Evolutionary conservation across 2,797 vertebrate genomes (phyloP).

Genomic region (Falco cherrug): DNA sequence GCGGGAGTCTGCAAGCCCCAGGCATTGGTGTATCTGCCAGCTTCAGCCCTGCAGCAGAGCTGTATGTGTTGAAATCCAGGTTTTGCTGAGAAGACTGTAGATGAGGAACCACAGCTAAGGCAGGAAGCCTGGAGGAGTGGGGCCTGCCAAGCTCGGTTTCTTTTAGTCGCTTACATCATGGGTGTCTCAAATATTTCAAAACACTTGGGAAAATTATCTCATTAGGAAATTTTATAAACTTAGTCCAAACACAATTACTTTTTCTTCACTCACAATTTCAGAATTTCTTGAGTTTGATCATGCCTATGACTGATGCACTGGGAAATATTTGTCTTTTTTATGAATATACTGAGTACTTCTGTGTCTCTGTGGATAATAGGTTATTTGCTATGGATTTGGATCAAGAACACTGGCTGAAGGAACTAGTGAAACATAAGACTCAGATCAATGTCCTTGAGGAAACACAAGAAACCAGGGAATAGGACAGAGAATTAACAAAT

Average conservation of each 20-base stretch:
- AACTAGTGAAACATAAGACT: constrained; percentile 1
- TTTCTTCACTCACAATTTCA: constrained; percentile 36
- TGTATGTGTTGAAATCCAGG: background rate
- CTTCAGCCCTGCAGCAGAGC: background rate
- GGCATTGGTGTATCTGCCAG: background rate
- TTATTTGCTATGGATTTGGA: constrained; percentile 55
- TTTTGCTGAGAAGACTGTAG: background rate
- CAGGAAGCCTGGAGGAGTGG: background rate
- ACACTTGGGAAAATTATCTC: constrained; percentile 4
- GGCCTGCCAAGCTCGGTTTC: constrained; percentile 9
- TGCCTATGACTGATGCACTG: background rate
- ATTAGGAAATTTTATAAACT: constrained; percentile 40
- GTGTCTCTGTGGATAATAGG: constrained; percentile 34
- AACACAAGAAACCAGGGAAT: constrained; percentile 22
- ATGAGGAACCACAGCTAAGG: background rate
- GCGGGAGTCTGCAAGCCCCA: background rate
- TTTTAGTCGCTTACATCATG: background rate
- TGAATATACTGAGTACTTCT: background rate
- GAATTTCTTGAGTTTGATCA: constrained; percentile 32
- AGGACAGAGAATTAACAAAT: background rate
- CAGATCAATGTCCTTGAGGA: constrained; percentile 33
- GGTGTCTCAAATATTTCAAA: constrained; percentile 24
- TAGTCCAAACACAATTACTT: constrained; percentile 3
- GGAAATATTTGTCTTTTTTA: constrained; percentile 41
- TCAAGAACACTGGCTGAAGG: constrained; percentile 23